A percentile compares a stretch with the other conserved stretches of the same genome.
Conservation (phyloP, 2,888 invertebrate genomes). For the Lepidochrysops patricia region DNA sequence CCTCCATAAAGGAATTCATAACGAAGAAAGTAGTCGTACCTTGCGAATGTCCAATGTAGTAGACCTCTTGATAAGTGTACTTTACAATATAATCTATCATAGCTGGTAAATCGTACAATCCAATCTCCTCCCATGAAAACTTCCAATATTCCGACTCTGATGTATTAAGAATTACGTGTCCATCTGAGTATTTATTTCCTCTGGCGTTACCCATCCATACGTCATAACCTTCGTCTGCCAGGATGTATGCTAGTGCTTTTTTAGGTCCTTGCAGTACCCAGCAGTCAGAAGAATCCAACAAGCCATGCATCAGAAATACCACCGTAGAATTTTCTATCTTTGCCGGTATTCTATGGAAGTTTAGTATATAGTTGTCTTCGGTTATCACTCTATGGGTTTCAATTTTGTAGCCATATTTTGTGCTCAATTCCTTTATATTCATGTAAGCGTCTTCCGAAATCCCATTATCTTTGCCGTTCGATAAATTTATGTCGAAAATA, state of each 20-base stretch:
- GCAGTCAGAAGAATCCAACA: constrained; percentile 81
- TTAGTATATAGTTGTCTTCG: constrained; percentile 48
- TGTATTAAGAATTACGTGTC: constrained; percentile 51
- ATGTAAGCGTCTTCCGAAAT: constrained; percentile 35
- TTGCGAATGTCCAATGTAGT: constrained; percentile 82
- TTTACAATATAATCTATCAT: constrained; percentile 77
- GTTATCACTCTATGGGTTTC: constrained; percentile 45
- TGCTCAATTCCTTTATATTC: constrained; percentile 36
- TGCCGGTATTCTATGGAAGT: constrained; percentile 41
- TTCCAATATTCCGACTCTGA: constrained; percentile 44
- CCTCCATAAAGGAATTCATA: constrained; percentile 69
- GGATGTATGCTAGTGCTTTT: constrained; percentile 75
- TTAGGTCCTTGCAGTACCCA: constrained; percentile 81
- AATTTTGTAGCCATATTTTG: constrained; percentile 39
- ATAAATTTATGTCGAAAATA: not conserved
- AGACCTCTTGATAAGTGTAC: constrained; percentile 65
- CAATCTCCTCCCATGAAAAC: constrained; percentile 84
- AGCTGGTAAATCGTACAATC: constrained; percentile 80
- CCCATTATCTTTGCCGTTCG: not conserved
- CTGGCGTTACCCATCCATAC: constrained; percentile 90
- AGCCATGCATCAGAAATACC: constrained; percentile 85
- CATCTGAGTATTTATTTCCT: constrained; percentile 81
- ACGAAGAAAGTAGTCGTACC: constrained; percentile 77
- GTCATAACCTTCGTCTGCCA: constrained; percentile 79
- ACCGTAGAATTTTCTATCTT: constrained; percentile 36